Base-by-base conservation (phyloP, 2,888 invertebrate species). In the Drosophila meridiana region DNA sequence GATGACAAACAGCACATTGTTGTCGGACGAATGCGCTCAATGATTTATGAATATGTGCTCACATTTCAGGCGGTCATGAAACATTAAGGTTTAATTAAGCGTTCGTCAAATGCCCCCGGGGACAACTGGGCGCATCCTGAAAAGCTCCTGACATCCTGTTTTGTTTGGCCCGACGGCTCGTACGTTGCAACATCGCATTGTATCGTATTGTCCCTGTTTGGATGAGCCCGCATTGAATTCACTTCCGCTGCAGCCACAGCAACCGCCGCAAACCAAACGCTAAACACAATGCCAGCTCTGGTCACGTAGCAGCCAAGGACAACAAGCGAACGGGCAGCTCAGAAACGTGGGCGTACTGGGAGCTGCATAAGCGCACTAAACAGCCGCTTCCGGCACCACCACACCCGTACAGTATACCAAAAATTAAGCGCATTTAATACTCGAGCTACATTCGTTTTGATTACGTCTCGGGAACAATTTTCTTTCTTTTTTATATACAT, bases 81-180 rank as follows among this genome's bases (percentile, higher is more conserved):
- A 87, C 82, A 90, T 90, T 90, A 80, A 87, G 82, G 80, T 78
- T 90, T 87, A 90, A 90, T 87, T 90, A 87, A 90, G 90, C 80
- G 74, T 71, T 83, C 73, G 59, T 73, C 80, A 59, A 80, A 69
- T 75, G 52, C 71, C 86, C 48, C 48, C 45, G 50, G 69, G 72
- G 77, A 69, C 77, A 71, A 78, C 65, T 48, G 61, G 64, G 78
- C 65, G 71, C 68, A 73, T 85, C 77, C 83, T 73, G 73, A 38
- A 82, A 68, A 14, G 67, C 53, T 52, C 48, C 69, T 76, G 59
- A 78, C 83, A 84, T 84, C 83, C 89, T 80, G 87, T 76, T 82
- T 73, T 52, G 63, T 56, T 72, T 69, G 36, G 57, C 48, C 73
- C 59, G 64, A 43, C 57, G 66, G 65, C 55, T 60, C 26, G 20